Evolutionary conservation across 1,140 invertebrate species (phyloP), one percentile per base, ranked within the genome.

Genomic region (Oryctes rhinoceros): DNA sequence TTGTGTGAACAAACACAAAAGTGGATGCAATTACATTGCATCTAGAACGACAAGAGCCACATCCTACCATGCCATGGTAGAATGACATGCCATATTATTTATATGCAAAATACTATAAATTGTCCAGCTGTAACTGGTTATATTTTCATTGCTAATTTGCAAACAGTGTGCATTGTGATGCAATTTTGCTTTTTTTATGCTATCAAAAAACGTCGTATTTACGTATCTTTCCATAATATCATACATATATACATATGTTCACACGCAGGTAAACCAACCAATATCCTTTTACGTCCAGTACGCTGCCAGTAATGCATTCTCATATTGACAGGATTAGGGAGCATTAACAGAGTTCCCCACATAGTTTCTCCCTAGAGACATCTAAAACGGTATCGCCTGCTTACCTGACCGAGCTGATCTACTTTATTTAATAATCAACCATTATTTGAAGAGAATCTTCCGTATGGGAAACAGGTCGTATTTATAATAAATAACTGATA

Each of bases 401-500:
- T 37, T 30, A 71, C 65, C 65, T 35, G 20, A 71, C 20, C 30
- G 35, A 35, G 20, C 7, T 71, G 65, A 71, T 71, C 65, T 71
- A 30, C 65, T 71, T 71, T 71, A 71, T 71, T 71, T 71, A 71
- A 71, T 71, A 71, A 71, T 71, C 65, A 37, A 3, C 65, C 65
- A 71, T 71, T 71, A 37, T 24, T 24, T 30, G 7, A 13, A 71
- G 65, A 71, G 65, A 71, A 37, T 71, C 65, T 24, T 71, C 65
- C 18, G 65, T 30, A 44, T 44, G 15, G 35, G 20, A 71, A 71
- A 15, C 65, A 15, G 13, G 11, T 71, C 65, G 65, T 37, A 71
- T 71, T 71, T 71, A 71, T 71, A 71, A 71, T 71, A 71, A 71
- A 71, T 71, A 71, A 71, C 65, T 37, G 24, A 30, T 71, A 71